Conservation (phyloP, 2,113 vertebrate species). For the Xenopus borealis region DNA sequence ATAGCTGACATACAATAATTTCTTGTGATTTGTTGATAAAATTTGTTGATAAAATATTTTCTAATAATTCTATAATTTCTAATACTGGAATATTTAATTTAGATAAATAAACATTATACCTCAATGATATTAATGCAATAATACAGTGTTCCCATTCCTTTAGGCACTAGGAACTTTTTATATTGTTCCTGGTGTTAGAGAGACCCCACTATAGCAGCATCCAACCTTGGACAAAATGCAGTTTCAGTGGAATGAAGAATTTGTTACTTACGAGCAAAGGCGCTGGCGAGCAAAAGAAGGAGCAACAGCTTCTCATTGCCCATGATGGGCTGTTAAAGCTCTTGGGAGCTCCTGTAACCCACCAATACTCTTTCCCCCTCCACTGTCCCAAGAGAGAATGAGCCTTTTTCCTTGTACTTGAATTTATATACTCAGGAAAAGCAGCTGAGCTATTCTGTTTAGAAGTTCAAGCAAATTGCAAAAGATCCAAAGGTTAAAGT, state of each 20-base stretch:
- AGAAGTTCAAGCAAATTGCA: slow-evolving; percentile 63
- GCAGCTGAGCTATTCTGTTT: slow-evolving; percentile 60
- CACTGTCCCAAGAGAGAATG: slow-evolving; percentile 52
- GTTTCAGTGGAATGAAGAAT: background rate
- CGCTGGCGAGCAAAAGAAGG: slow-evolving; percentile 66
- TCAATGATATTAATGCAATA: no score
- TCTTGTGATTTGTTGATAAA: no score
- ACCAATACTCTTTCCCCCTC: slow-evolving; percentile 27
- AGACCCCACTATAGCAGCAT: no score
- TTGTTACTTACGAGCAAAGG: slow-evolving; percentile 64
- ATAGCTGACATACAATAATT: no score
- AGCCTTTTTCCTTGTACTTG: slow-evolving; percentile 52
- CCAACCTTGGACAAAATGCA: no score
- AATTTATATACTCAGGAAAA: slow-evolving; percentile 61
- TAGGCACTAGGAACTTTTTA: no score
- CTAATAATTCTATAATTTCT: no score
- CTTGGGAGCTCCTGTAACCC: slow-evolving; percentile 39
- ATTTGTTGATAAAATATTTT: no score
- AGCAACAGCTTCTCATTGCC: slow-evolving; percentile 65
- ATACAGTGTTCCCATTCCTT: no score
- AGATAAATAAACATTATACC: no score
- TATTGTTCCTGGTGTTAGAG: no score
- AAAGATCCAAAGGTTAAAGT: slow-evolving; percentile 76
- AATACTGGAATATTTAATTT: no score
- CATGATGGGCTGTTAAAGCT: slow-evolving; percentile 68